These are phyloP conservation scores for Camponotus pennsylvanicus DNA, from an alignment of 1,140 invertebrate species.

Conservation along the genomic window DNA sequence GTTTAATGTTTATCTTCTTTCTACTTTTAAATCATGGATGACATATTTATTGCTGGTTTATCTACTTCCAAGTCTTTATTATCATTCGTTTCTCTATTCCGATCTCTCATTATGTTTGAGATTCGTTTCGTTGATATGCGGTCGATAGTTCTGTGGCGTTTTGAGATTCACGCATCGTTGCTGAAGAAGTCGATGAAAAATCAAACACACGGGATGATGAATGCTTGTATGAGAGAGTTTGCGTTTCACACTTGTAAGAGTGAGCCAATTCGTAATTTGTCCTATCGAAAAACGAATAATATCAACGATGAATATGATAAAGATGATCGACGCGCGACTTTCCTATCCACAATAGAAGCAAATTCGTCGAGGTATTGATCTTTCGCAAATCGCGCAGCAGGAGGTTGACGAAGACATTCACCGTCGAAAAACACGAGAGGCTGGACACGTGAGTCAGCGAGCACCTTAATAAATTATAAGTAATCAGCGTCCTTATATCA, in stretches of 20 bases:
- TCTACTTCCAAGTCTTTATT: not conserved
- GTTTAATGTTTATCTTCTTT: not conserved
- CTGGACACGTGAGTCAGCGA: constrained; percentile 21
- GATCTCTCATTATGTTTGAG: constrained; percentile 22
- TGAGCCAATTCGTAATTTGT: not conserved
- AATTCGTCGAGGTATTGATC: constrained; percentile 28
- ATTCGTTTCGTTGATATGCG: not conserved
- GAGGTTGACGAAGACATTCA: constrained; percentile 35
- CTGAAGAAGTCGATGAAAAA: not conserved
- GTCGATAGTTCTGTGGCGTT: not conserved
- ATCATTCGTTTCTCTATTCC: not conserved
- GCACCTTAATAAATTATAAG: constrained; percentile 30
- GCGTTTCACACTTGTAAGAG: constrained; percentile 19
- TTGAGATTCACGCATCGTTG: not conserved
- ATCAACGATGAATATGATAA: not conserved
- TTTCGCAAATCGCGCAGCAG: constrained; percentile 29
- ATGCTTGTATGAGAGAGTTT: constrained; percentile 38
- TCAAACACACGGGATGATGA: not conserved
- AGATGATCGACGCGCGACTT: not conserved
- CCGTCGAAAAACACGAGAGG: constrained; percentile 13
- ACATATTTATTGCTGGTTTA: not conserved
- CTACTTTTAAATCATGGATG: too few relatives aligned
- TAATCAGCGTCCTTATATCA: constrained; percentile 37
- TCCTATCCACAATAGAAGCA: not conserved
- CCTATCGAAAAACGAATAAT: not conserved